Evolutionary conservation across 2,113 vertebrate species (phyloP).

Genomic region (Aphelocoma coerulescens): DNA sequence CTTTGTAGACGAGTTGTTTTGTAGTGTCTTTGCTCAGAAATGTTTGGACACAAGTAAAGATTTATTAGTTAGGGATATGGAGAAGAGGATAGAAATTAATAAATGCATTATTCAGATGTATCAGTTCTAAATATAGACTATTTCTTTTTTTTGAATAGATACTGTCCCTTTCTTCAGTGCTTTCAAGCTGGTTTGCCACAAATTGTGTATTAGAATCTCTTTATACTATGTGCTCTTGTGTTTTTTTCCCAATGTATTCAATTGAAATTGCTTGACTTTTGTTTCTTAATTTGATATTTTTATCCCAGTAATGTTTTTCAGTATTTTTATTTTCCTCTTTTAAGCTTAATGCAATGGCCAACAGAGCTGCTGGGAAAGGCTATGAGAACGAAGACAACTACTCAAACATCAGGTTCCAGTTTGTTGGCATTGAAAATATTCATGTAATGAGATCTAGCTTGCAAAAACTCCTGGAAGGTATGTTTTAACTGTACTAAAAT

Average conservation of each 20-base stretch:
- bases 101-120: background rate
- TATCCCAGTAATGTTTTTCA: background rate
- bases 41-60: background rate
- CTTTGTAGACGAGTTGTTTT: background rate
- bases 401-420: slow-evolving; percentile 98
- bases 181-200: background rate
- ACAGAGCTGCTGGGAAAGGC: slow-evolving; percentile 96
- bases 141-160: background rate
- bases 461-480: slow-evolving; percentile 95
- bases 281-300: background rate
- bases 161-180: background rate
- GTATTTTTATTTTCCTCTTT: slow-evolving; percentile 28
- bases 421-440: slow-evolving; percentile 99
- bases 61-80: background rate
- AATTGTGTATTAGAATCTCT: background rate
- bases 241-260: background rate
- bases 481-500: background rate
- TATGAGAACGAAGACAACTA: slow-evolving; percentile 99
- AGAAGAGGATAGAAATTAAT: background rate
- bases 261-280: background rate
- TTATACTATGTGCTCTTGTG: background rate
- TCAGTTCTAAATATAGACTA: background rate
- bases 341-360: slow-evolving; percentile 94
- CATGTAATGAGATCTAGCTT: slow-evolving; percentile 96
- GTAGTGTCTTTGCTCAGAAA: background rate